Percentiles rank a stretch among this genome's conserved stretches.
phyloP scores from a whole-genome alignment of 1,140 invertebrate genomes.

The Condylostylus longicornis region DNA sequence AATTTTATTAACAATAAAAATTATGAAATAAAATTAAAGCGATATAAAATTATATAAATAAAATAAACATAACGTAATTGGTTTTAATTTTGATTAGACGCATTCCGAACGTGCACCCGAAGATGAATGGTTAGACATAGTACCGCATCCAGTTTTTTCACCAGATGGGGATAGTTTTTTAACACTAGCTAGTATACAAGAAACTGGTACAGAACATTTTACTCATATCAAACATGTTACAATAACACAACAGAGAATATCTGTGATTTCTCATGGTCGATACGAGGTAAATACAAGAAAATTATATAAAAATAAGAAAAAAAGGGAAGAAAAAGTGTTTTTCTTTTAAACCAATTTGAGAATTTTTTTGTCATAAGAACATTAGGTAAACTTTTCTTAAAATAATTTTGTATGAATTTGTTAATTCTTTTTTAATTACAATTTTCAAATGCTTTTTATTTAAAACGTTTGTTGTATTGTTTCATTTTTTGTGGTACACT shows the following conservation, averaged over 20 bases:
- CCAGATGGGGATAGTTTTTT: constrained; percentile 71
- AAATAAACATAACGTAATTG: background rate
- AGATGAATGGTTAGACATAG: constrained; percentile 69
- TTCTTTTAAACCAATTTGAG: too few species aligned
- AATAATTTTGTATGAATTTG: too few species aligned
- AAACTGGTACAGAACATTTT: constrained; percentile 64
- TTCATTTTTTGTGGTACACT: too few species aligned
- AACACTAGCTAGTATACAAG: constrained; percentile 62
- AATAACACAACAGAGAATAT: constrained; percentile 62
- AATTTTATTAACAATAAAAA: too few species aligned
- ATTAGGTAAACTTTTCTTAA: too few species aligned
- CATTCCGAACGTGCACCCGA: constrained; percentile 65
- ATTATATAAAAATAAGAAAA: too few species aligned
- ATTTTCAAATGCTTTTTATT: too few species aligned
- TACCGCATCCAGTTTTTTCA: constrained; percentile 69
- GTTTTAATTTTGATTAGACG: constrained; percentile 38
- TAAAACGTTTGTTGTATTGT: too few species aligned
- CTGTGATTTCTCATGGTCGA: constrained; percentile 70
- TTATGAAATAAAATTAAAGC: background rate
- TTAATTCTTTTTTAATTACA: too few species aligned
- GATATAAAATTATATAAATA: background rate
- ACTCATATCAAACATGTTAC: constrained; percentile 80
- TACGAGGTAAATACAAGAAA: constrained; percentile 69
- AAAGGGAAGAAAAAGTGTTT: too few species aligned
- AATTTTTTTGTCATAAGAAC: too few species aligned